phyloP scores from a whole-genome alignment of 2,888 invertebrate genomes.

The Drosophila tripunctata region DNA sequence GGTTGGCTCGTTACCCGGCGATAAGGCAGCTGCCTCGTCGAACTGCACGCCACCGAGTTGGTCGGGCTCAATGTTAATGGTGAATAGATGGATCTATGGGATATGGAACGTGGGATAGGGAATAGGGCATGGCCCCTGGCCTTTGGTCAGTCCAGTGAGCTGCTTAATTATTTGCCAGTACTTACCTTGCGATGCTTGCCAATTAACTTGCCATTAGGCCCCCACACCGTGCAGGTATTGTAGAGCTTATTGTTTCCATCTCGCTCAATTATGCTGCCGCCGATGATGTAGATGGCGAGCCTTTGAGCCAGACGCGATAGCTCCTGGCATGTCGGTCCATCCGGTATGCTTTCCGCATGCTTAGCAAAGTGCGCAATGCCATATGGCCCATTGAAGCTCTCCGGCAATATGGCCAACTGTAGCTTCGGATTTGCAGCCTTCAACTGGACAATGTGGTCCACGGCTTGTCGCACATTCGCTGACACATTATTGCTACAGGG shows the following conservation, averaged over 20 bases:
- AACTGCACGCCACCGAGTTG: slow-evolving; percentile 94
- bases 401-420: slow-evolving; percentile 89
- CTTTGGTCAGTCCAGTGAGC: slow-evolving; percentile 7
- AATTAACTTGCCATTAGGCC: slow-evolving; percentile 90
- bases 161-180: slow-evolving; percentile 38
- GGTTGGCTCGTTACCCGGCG: slow-evolving; percentile 90
- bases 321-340: slow-evolving; percentile 90
- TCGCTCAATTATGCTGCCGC: slow-evolving; percentile 95
- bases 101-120: too few species aligned
- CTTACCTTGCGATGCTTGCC: slow-evolving; percentile 93
- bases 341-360: slow-evolving; percentile 94
- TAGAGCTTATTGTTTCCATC: slow-evolving; percentile 86
- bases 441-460: slow-evolving; percentile 62
- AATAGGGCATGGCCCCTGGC: background rate
- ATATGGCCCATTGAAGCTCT: slow-evolving; percentile 98
- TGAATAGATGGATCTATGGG: slow-evolving; percentile 95
- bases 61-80: slow-evolving; percentile 88
- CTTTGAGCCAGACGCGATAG: slow-evolving; percentile 91
- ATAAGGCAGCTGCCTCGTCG: slow-evolving; percentile 93
- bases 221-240: slow-evolving; percentile 96
- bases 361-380: slow-evolving; percentile 91
- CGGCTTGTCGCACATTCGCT: slow-evolving; percentile 70
- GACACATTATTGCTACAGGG: slow-evolving; percentile 64
- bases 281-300: slow-evolving; percentile 91
- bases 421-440: slow-evolving; percentile 74